These are phyloP conservation scores for Tillus elongatus DNA, from an alignment of 2,888 invertebrate genomes.

Conservation along the genomic window DNA sequence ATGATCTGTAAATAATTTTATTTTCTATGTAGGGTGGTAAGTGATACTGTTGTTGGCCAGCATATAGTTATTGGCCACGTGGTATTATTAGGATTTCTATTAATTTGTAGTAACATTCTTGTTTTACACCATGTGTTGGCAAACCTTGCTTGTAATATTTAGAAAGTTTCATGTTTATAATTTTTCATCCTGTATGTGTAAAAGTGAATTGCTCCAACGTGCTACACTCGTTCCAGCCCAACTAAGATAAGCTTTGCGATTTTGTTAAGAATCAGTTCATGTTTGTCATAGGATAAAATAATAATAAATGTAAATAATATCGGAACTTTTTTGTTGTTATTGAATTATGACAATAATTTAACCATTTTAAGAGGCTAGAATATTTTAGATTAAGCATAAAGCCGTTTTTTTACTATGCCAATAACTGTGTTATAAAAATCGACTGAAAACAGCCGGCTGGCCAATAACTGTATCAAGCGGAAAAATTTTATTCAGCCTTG, in stretches of 20 bases:
- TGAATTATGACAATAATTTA: background rate
- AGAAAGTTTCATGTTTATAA: constrained; percentile 1
- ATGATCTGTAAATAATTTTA: too few species aligned
- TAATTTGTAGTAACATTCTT: background rate
- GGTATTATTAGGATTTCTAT: constrained; percentile 1
- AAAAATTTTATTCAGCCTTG: background rate
- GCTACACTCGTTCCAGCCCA: background rate
- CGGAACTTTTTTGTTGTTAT: background rate
- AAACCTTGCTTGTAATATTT: constrained; percentile 3
- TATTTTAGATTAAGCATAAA: background rate
- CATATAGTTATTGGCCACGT: constrained; percentile 7
- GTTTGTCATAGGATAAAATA: constrained; percentile 2
- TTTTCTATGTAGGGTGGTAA: too few species aligned
- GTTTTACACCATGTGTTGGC: background rate
- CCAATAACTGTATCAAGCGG: constrained; percentile 4
- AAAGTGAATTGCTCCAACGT: background rate
- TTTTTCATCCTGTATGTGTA: constrained; percentile 3
- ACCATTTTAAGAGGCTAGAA: background rate
- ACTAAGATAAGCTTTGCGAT: constrained; percentile 2
- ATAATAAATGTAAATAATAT: background rate
- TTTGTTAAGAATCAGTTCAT: constrained; percentile 5
- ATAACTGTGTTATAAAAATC: constrained; percentile 7
- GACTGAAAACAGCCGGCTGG: constrained; percentile 8
- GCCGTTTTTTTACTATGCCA: constrained; percentile 7
- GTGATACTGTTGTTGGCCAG: constrained; percentile 11